These are phyloP conservation scores for Phylloscopus whistleri DNA, from an alignment of 2,113 vertebrate genomes.

Conservation along the genomic window DNA sequence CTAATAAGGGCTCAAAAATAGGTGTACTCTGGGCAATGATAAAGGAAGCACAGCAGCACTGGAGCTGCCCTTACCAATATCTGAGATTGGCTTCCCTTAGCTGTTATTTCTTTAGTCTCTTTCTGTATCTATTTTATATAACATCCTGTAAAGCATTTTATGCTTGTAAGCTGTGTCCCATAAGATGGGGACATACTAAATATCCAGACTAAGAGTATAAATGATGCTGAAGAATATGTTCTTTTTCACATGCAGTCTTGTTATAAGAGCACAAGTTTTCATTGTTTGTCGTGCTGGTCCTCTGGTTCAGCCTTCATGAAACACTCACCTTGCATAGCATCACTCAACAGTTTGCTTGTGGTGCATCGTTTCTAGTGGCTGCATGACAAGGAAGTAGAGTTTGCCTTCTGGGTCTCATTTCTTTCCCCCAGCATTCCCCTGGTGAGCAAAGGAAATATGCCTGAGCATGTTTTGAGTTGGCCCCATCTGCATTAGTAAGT, in stretches of 20 bases:
- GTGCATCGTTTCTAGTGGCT: neutral
- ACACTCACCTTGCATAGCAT: neutral
- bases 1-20: neutral
- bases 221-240: neutral
- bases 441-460: conserved; percentile 9
- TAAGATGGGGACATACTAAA: neutral
- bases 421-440: neutral
- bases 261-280: neutral
- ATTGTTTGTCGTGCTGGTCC: neutral
- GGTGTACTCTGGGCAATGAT: neutral
- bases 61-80: neutral
- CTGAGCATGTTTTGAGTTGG: conserved; percentile 14
- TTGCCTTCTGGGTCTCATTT: neutral
- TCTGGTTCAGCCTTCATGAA: neutral
- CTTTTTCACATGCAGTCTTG: neutral
- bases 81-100: neutral
- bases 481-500: conserved; percentile 11
- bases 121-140: neutral
- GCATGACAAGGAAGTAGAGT: neutral
- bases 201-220: neutral
- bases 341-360: neutral
- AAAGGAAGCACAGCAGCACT: neutral
- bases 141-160: neutral
- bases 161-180: neutral
- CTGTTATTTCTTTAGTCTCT: neutral